Conservation (phyloP, 2,113 vertebrate species). For the Seriola aureovittata region DNA sequence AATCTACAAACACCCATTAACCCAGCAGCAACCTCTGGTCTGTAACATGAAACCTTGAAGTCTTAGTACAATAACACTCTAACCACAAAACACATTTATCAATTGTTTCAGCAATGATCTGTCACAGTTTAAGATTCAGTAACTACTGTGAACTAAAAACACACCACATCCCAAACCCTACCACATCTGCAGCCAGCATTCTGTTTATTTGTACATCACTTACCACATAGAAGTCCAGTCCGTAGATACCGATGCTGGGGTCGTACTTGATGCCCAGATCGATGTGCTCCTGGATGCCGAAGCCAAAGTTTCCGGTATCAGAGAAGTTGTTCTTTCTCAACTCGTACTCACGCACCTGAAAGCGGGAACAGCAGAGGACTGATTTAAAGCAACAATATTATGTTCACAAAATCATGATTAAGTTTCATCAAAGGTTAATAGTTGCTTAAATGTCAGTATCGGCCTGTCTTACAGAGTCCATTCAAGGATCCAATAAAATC, state of each 20-base stretch:
- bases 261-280: constrained; percentile 99
- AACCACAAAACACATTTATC: not conserved
- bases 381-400: not conserved
- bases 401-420: not conserved
- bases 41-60: not conserved
- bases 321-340: constrained; percentile 99
- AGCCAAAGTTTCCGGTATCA: constrained; percentile 98
- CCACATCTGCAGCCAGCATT: not conserved
- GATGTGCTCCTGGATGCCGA: constrained; percentile 99
- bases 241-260: constrained; percentile 98
- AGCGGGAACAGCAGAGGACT: not conserved
- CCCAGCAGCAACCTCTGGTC: not conserved
- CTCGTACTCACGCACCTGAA: constrained; percentile 97
- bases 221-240: constrained; percentile 99
- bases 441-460: too few relatives aligned
- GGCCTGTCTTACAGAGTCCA: too few relatives aligned
- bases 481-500: too few relatives aligned
- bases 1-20: not conserved
- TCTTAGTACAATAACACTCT: not conserved
- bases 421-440: too few relatives aligned
- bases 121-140: too few relatives aligned
- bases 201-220: constrained; percentile 37
- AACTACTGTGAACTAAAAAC: not conserved
- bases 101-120: not conserved
- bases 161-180: not conserved